Conservation (phyloP, 2,113 vertebrate genomes). For the Sterrhoptilus dennistouni region DNA sequence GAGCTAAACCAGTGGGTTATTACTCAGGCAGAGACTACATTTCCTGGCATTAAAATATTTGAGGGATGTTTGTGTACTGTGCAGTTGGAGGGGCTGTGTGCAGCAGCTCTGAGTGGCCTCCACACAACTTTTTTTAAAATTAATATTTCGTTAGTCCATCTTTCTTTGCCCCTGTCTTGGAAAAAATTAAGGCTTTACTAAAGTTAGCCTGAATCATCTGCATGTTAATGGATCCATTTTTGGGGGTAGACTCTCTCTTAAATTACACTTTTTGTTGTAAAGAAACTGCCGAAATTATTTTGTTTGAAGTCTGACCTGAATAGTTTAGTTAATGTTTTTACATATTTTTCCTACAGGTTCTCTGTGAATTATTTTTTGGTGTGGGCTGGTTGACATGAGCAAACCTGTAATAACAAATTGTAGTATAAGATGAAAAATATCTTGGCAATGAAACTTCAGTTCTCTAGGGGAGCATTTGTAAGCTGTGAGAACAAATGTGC, state of each 20-base stretch:
- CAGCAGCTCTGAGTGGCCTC: neutral
- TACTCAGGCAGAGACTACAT: conserved; percentile 62
- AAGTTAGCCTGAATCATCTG: neutral
- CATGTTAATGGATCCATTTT: neutral
- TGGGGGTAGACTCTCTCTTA: neutral
- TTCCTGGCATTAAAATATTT: conserved; percentile 73
- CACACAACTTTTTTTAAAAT: neutral
- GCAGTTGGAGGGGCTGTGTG: conserved; percentile 1
- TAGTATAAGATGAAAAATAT: neutral
- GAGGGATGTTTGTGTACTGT: conserved; percentile 40
- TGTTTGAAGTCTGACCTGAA: conserved; percentile 28
- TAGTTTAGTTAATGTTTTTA: neutral
- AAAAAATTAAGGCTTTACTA: neutral
- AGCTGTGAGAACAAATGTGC: conserved; percentile 33
- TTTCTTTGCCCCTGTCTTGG: neutral
- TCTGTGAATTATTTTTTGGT: neutral
- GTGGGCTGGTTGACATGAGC: neutral
- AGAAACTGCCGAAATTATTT: neutral
- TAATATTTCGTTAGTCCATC: neutral
- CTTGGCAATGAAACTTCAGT: neutral
- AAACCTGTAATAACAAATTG: conserved; percentile 31
- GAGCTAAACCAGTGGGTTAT: conserved; percentile 69
- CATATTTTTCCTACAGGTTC: neutral
- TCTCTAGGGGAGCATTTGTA: conserved; percentile 20
- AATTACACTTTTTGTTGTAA: neutral